Evolutionary conservation across 2,113 vertebrate genomes (phyloP).

Genomic region (Paratilapia polleni): DNA sequence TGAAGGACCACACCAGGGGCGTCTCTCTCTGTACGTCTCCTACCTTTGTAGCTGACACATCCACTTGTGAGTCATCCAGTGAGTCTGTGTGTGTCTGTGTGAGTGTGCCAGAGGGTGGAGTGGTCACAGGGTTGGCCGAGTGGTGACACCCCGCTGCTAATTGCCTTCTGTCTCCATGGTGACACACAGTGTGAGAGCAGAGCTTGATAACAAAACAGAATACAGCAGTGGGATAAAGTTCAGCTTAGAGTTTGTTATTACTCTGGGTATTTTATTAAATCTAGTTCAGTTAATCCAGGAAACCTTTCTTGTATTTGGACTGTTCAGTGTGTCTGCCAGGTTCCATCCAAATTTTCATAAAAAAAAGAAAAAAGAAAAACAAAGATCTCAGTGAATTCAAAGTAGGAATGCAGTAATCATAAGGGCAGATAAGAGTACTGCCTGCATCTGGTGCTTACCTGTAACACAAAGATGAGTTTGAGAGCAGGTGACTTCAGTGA

Average conservation of each 20-base stretch:
- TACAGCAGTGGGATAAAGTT: accelerated
- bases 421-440: background rate
- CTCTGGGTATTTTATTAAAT: background rate
- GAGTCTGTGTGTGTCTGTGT: background rate
- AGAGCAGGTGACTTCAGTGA: background rate
- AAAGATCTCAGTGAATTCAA: background rate
- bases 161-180: slow-evolving; percentile 29
- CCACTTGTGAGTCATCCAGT: background rate
- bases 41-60: background rate
- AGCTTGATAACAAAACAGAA: background rate
- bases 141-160: slow-evolving; percentile 50
- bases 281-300: background rate
- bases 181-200: slow-evolving; percentile 2
- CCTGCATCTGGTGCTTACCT: background rate
- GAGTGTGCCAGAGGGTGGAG: background rate
- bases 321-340: accelerated
- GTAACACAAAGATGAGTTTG: background rate
- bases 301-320: background rate
- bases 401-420: background rate
- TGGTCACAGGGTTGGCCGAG: slow-evolving; percentile 36
- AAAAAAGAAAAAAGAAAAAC: background rate
- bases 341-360: background rate
- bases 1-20: background rate
- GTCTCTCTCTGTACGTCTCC: background rate
- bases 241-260: background rate